Conservation (phyloP, 2,113 vertebrate species). For the Tragelaphus buxtoni region DNA sequence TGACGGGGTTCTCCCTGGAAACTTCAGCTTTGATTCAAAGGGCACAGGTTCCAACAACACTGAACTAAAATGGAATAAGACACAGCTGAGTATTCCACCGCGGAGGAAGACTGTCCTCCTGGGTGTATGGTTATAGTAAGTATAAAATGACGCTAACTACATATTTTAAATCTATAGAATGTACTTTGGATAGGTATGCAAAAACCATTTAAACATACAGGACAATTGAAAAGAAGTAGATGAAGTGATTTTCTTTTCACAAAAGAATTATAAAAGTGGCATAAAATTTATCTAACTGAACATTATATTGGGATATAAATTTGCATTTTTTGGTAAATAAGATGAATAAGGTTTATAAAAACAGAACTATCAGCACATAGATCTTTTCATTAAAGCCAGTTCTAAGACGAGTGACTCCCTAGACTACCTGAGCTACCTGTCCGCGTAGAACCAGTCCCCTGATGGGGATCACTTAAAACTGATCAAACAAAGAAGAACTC, state of each 20-base stretch:
- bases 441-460: not conserved
- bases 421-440: not conserved
- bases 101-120: not conserved
- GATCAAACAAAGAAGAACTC: not conserved
- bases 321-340: not conserved
- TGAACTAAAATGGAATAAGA: not conserved
- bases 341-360: not conserved
- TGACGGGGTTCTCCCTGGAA: not conserved
- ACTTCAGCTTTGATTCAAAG: not conserved
- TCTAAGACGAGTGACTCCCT: not conserved
- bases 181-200: not conserved
- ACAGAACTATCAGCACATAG: not conserved
- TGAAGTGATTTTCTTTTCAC: not conserved
- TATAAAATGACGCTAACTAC: not conserved
- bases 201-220: not conserved
- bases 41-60: not conserved
- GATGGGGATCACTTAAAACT: not conserved
- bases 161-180: not conserved
- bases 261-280: not conserved
- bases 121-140: rapidly evolving
- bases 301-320: not conserved
- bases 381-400: not conserved
- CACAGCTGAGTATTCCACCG: not conserved
- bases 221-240: not conserved
- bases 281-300: not conserved